phyloP scores from a whole-genome alignment of 2,797 vertebrate genomes.

The Coluber constrictor region DNA sequence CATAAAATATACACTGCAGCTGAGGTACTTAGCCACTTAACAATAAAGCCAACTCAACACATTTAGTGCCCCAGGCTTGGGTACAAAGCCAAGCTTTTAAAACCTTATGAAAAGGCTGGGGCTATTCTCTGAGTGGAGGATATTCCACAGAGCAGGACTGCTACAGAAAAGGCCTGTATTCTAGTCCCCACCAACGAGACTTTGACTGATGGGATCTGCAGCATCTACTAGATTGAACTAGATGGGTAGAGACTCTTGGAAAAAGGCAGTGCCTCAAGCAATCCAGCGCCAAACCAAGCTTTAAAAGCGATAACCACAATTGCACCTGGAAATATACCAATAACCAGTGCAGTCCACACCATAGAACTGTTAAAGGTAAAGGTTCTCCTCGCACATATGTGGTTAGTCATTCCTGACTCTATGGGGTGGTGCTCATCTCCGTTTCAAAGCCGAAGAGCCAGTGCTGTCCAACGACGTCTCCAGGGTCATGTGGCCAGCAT shows the following conservation, averaged over 20 bases:
- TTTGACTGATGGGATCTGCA: not conserved
- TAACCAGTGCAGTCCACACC: not conserved
- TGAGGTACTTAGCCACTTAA: not conserved
- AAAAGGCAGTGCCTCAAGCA: not conserved
- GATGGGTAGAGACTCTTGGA: not conserved
- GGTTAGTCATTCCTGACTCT: too few species aligned
- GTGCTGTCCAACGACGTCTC: too few species aligned
- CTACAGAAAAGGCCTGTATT: not conserved
- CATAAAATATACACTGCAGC: not conserved
- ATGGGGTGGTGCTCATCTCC: too few species aligned
- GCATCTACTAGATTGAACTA: not conserved
- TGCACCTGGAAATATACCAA: not conserved
- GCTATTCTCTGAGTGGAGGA: not conserved
- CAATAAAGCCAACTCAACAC: not conserved
- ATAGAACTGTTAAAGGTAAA: too few species aligned
- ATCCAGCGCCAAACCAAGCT: not conserved
- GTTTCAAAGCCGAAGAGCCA: too few species aligned
- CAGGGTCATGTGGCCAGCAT: too few species aligned
- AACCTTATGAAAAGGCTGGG: not conserved
- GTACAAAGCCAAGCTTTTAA: not conserved
- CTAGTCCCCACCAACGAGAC: not conserved
- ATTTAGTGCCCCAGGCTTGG: not conserved
- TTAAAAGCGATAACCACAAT: not conserved
- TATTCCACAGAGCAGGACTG: not conserved
- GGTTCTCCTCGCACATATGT: too few species aligned